Evolutionary conservation across 2,888 invertebrate genomes (phyloP), one percentile per base, ranked within the genome.

Genomic region (Trachelus iudaicus): DNA sequence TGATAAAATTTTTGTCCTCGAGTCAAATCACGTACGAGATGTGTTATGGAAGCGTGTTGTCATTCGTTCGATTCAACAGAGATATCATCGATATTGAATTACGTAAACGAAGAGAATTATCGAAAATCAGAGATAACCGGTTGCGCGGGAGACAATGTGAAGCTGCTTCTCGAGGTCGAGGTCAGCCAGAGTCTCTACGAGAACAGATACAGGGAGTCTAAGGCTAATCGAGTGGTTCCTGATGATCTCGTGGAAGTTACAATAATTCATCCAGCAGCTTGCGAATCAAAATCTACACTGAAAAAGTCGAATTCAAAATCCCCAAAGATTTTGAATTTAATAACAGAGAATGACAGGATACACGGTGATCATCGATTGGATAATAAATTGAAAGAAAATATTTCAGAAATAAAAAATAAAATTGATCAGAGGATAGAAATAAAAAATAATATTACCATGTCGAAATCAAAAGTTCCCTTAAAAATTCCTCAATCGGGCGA

Each of bases 121-220:
- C 6, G 23, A 56, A 56, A 56, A 56, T 56, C 56, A 23, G 23
- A 56, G 23, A 56, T 9, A 23, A 23, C 23, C 56, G 56, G 56
- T 56, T 56, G 34, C 33, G 33, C 69, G 11, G 68, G 35, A 30
- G 78, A 77, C 12, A 75, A 75, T 75, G 71, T 37, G 6, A 69
- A 77, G 30, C n/a, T 81, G 30, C 71, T 79, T 31, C 73, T 80
- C 12, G 77, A 81, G 56, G 78, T 79, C 23, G 75, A 80, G 68
- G 76, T 82, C 33, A 80, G 74, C 34, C 76, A 82, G 75, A 80
- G 77, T 68, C 78, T 75, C 34, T 76, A 30, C 73, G 12, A 35
- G 30, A 34, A 13, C 13, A 23, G 34, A 34, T 4, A 23, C 11
- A 37, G 35, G 15, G 73, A 37, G 40, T 75, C 56, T 40, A 33